A percentile compares a stretch with the other conserved stretches of the same genome.
Conservation (phyloP, 92 coral and sea anemone genomes). For the Hydrozoanthus gracilis region DNA sequence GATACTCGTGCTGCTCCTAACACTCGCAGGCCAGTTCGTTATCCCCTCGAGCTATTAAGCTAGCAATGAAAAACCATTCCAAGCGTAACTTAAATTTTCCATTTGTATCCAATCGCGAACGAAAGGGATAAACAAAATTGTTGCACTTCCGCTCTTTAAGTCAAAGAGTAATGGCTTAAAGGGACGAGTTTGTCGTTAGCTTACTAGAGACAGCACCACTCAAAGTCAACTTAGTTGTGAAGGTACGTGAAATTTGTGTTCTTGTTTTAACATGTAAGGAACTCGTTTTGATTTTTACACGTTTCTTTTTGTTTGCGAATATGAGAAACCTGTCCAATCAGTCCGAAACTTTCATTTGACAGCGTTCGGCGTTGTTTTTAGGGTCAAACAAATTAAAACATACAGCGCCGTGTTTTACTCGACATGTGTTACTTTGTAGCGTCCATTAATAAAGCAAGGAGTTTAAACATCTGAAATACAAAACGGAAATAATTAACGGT, state of each 20-base stretch:
- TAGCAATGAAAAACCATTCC: slow-evolving; percentile 11
- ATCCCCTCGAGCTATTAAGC: slow-evolving; percentile 1
- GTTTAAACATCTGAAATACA: neutral
- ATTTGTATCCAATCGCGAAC: slow-evolving; percentile 24
- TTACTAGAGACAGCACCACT: neutral
- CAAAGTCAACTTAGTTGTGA: neutral
- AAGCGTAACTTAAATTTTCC: slow-evolving; percentile 25
- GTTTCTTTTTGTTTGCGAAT: neutral
- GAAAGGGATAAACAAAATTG: slow-evolving; percentile 28
- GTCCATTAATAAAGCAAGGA: neutral
- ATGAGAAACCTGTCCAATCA: neutral
- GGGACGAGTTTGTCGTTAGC: neutral
- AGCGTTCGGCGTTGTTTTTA: neutral
- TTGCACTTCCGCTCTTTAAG: slow-evolving; percentile 25
- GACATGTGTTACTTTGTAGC: neutral
- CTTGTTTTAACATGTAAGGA: neutral
- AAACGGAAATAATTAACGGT: neutral
- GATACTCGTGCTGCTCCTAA: no score
- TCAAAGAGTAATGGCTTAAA: neutral
- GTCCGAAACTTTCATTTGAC: no score
- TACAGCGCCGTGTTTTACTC: neutral
- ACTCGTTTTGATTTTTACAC: neutral
- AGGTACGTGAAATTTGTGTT: slow-evolving; percentile 12
- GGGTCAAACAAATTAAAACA: slow-evolving; percentile 24
- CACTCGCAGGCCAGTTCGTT: no score